phyloP scores from a whole-genome alignment of 2,113 vertebrate genomes.

The Gobiocypris rarus region DNA sequence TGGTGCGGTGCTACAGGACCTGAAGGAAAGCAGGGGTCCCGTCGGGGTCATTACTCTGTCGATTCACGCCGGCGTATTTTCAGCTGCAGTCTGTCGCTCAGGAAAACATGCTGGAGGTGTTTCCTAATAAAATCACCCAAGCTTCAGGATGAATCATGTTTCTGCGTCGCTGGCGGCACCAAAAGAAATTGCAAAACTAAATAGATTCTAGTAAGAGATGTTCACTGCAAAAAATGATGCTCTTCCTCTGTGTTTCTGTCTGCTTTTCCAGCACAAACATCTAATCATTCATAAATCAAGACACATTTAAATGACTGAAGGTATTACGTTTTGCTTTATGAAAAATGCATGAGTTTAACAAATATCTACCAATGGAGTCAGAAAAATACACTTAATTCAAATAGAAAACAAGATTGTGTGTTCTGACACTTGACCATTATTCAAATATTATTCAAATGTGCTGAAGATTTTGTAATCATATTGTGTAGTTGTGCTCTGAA shows the following conservation, averaged over 20 bases:
- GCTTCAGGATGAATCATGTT: neutral
- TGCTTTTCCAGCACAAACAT: neutral
- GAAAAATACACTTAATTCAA: no score
- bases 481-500: no score
- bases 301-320: neutral
- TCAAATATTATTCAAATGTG: no score
- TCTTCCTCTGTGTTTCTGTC: neutral
- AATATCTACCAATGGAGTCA: no score
- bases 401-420: neutral
- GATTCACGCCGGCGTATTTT: slow-evolving; percentile 11
- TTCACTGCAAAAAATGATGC: neutral
- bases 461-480: no score
- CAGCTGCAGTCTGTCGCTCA: slow-evolving; percentile 5
- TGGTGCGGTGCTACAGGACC: slow-evolving; percentile 24
- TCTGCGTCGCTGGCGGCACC: no score
- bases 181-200: no score
- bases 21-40: slow-evolving; percentile 20
- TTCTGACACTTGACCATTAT: neutral
- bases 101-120: neutral
- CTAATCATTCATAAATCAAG: neutral
- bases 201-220: no score
- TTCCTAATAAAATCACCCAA: neutral
- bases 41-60: slow-evolving; percentile 35
- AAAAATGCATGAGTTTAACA: no score
- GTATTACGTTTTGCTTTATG: no score